A percentile compares a stretch with the other conserved stretches of the same genome.
Conservation (phyloP, 2,888 invertebrate genomes). For the Noctua pronuba region DNA sequence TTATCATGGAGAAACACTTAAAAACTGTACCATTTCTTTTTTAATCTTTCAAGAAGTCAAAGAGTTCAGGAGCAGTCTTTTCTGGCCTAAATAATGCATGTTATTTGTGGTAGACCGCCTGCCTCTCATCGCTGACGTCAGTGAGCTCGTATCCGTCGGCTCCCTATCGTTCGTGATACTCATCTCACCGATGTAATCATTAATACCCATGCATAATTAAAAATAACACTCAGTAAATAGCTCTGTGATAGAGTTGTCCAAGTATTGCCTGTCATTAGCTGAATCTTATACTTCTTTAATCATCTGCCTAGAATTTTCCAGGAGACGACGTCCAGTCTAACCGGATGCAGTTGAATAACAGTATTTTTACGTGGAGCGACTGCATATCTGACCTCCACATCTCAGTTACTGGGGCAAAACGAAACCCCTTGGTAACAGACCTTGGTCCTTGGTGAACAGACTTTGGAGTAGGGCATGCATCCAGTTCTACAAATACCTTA, state of each 20-base stretch:
- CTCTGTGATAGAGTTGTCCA: neutral
- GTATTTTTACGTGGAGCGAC: neutral
- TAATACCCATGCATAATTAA: neutral
- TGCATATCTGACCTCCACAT: neutral
- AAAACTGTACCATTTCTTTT: too few species aligned
- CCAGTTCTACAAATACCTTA: neutral
- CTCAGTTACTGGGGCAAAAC: neutral
- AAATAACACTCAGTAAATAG: neutral
- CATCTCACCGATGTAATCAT: too few species aligned
- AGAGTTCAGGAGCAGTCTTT: too few species aligned
- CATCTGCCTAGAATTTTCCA: neutral
- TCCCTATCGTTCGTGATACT: neutral
- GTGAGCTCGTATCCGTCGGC: neutral
- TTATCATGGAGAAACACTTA: too few species aligned
- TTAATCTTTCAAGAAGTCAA: neutral
- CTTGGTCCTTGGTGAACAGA: neutral
- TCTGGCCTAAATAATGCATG: too few species aligned
- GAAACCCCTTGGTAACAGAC: neutral
- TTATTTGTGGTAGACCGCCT: too few species aligned
- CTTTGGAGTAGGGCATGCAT: neutral
- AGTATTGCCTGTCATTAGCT: neutral
- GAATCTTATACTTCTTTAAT: neutral
- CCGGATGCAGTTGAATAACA: neutral
- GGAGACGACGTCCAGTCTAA: neutral
- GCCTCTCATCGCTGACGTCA: neutral